A percentile compares a stretch with the other conserved stretches of the same genome.
phyloP scores from a whole-genome alignment of 2,113 vertebrate genomes.

The Sciurus niger region DNA sequence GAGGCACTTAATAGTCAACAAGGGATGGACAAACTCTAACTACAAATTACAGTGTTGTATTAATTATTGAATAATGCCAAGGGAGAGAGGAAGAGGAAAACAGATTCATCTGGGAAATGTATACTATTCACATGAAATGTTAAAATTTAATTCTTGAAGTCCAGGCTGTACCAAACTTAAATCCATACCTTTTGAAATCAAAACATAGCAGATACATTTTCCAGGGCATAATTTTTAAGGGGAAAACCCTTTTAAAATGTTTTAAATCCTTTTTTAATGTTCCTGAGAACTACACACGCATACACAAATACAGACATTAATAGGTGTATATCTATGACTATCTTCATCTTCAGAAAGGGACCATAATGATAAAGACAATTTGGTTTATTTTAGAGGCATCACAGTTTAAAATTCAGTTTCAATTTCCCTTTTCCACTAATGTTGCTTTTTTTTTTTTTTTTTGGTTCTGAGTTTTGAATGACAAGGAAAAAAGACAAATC shows the following conservation, averaged over 20 bases:
- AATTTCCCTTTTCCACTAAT: constrained; percentile 64
- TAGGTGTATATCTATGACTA: not conserved
- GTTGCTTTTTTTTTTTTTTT: not conserved
- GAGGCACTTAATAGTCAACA: constrained; percentile 25
- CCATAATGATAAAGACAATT: not conserved
- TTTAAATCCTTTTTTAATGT: constrained; percentile 33
- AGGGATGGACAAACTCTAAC: constrained; percentile 1
- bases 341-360: constrained; percentile 4
- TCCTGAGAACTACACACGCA: not conserved
- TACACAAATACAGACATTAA: not conserved
- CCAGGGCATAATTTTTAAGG: constrained; percentile 38
- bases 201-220: constrained; percentile 4
- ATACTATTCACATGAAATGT: not conserved
- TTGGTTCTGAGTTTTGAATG: constrained; percentile 50
- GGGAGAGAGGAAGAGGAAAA: not conserved
- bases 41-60: not conserved
- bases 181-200: constrained; percentile 35
- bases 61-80: not conserved
- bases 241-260: not conserved
- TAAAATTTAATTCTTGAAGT: constrained; percentile 33
- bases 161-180: not conserved
- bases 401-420: constrained; percentile 70
- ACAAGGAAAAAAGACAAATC: constrained; percentile 82
- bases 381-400: constrained; percentile 45
- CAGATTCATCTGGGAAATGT: not conserved